Conservation (phyloP, 2,888 invertebrate genomes). For the Lithosia quadra region DNA sequence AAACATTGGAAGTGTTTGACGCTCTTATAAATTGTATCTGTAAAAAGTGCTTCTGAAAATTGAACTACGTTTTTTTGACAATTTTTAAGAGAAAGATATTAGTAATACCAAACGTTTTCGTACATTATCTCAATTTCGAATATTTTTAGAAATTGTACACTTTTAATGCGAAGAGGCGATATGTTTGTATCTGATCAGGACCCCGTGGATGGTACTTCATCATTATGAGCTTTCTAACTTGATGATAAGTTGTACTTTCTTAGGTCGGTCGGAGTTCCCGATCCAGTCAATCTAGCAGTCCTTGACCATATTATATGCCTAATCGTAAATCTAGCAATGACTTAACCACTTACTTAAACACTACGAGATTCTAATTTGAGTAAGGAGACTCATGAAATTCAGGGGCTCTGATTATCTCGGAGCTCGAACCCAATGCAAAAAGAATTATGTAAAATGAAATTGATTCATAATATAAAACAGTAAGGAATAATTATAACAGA, state of each 20-base stretch:
- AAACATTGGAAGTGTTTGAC: constrained; percentile 61
- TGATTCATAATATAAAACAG: too few relatives aligned
- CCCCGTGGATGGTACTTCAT: too few relatives aligned
- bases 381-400: not conserved
- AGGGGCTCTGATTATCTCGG: too few relatives aligned
- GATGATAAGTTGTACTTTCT: not conserved
- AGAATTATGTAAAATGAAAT: not conserved
- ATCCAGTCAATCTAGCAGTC: not conserved
- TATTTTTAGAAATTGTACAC: too few relatives aligned
- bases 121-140: too few relatives aligned
- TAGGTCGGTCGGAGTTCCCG: not conserved
- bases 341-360: not conserved
- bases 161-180: too few relatives aligned
- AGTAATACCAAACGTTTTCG: too few relatives aligned
- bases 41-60: constrained; percentile 53
- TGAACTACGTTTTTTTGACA: constrained; percentile 44
- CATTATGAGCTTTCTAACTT: not conserved
- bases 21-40: constrained; percentile 55
- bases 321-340: not conserved
- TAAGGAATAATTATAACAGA: too few relatives aligned
- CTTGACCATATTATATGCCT: not conserved
- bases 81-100: too few relatives aligned
- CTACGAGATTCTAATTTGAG: not conserved
- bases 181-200: too few relatives aligned
- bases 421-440: not conserved